Percentiles rank a stretch among this genome's conserved stretches.
phyloP scores from a whole-genome alignment of 1,140 invertebrate genomes.

The Pachypeltis micranthus region DNA sequence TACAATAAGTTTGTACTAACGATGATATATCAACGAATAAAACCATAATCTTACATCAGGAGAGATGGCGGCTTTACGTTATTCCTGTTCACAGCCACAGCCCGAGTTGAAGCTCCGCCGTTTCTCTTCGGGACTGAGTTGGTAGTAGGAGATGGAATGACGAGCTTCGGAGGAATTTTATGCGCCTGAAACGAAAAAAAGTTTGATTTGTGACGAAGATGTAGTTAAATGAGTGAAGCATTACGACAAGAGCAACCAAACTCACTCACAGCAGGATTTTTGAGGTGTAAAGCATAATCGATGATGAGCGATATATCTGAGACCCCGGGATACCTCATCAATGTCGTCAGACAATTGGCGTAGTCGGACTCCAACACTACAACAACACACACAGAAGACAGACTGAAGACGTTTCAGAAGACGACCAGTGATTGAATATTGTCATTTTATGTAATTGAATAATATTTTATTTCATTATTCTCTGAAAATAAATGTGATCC shows the following conservation, averaged over 20 bases:
- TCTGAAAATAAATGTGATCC: too few relatives aligned
- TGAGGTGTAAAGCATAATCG: constrained; percentile 47
- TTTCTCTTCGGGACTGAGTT: constrained; percentile 3
- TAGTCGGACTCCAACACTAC: constrained; percentile 51
- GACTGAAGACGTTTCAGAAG: too few relatives aligned
- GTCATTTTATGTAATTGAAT: too few relatives aligned
- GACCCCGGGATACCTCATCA: constrained; percentile 54
- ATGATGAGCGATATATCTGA: constrained; percentile 51
- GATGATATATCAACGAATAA: too few relatives aligned
- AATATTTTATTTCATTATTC: too few relatives aligned
- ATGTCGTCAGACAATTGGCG: constrained; percentile 44
- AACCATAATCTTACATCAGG: too few relatives aligned
- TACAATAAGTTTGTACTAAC: too few relatives aligned
- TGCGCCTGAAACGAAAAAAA: background rate
- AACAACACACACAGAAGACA: constrained; percentile 25
- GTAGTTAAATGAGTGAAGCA: background rate
- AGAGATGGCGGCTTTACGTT: too few relatives aligned
- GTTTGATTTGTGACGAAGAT: background rate
- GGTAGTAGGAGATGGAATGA: background rate
- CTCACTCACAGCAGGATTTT: constrained; percentile 37
- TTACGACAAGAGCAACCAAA: background rate
- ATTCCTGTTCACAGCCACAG: too few relatives aligned
- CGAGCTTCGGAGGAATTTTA: background rate
- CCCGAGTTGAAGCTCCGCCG: too few relatives aligned
- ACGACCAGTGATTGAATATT: too few relatives aligned